These are phyloP conservation scores for Clunio marinus DNA, from an alignment of 2,888 invertebrate genomes.

Conservation along the genomic window DNA sequence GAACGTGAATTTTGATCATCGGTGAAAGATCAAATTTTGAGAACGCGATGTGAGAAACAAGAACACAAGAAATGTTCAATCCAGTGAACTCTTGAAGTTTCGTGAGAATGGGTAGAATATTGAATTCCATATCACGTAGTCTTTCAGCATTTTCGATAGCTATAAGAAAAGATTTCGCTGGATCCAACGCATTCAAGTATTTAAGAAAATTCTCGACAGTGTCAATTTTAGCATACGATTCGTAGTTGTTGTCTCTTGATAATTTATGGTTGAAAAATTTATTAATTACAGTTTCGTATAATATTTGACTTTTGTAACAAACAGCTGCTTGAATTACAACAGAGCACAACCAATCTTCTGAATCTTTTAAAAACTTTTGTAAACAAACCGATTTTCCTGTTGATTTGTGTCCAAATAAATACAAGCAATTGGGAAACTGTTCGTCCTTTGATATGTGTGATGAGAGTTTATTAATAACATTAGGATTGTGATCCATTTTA, in stretches of 20 bases:
- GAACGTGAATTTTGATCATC: conserved; percentile 69
- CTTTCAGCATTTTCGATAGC: conserved; percentile 79
- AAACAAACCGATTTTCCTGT: conserved; percentile 77
- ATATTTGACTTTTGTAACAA: conserved; percentile 69
- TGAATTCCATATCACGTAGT: conserved; percentile 68
- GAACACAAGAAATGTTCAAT: conserved; percentile 68
- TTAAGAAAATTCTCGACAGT: conserved; percentile 63
- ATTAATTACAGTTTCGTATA: conserved; percentile 70
- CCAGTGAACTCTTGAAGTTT: conserved; percentile 69
- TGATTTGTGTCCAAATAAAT: conserved; percentile 76
- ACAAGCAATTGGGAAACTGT: conserved; percentile 64
- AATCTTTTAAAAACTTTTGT: conserved; percentile 56
- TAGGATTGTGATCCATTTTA: conserved; percentile 78
- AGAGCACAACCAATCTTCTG: conserved; percentile 54
- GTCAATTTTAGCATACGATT: conserved; percentile 58
- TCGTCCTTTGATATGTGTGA: conserved; percentile 50
- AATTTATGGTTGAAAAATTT: conserved; percentile 53
- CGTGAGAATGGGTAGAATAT: conserved; percentile 67
- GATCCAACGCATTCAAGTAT: conserved; percentile 48
- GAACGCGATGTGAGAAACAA: conserved; percentile 73
- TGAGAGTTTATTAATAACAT: not conserved
- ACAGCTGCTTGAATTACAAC: conserved; percentile 75
- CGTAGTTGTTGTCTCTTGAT: conserved; percentile 48
- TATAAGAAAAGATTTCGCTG: conserved; percentile 57
- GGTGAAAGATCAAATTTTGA: conserved; percentile 75